Base-by-base conservation (phyloP, 2,797 vertebrate genomes). In the Sus cebifrons region DNA sequence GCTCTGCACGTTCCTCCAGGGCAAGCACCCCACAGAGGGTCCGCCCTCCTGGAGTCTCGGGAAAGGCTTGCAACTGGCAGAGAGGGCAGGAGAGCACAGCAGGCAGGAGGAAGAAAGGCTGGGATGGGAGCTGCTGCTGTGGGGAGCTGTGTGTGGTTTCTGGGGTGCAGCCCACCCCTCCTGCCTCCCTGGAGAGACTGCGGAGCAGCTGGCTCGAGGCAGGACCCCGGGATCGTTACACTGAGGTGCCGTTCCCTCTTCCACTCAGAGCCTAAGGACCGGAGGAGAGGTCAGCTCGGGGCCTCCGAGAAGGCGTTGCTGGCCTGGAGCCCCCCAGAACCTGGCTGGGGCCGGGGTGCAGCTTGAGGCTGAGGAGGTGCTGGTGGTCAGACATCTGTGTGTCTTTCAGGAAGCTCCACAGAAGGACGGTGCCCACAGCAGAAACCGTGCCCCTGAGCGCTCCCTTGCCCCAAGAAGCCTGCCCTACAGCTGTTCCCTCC, bases 381-480 rank as follows among this genome's bases (percentile, higher is more conserved):
- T 36, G 29, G 16, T 62, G 44, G 58, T 13, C 64, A 88, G 79
- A 70, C 17, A 15, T 49, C 56, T 27, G 0, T 64, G 20, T 65
- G 20, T 65, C 54, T 71, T 14, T 56, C 7, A 16, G 14, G 73
- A 93, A 58, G 18, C 17, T 58, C 36, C 32, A 0, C 74, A 10
- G 75, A 73, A 91, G 56, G 71, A 20, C 20, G 27, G 14, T 15
- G 13, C 82, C 68, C 70, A 20, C 23, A 0, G 1, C 27, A 67
- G 52, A 36, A 58, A 25, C 29, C 13, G 0, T 4, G 29, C 58
- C 25, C 36, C 18, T 16, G 4, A n/a, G 68, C 12, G 18, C 60
- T 14, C 0, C 0, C 21, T 58, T 0, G 0, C 21, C 9, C 4
- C 0, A 0, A n/a, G 64, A 56, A 40, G 54, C 77, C 77, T 13